Base-by-base conservation (phyloP, 1,140 invertebrate genomes). In the Ostrea edulis region DNA sequence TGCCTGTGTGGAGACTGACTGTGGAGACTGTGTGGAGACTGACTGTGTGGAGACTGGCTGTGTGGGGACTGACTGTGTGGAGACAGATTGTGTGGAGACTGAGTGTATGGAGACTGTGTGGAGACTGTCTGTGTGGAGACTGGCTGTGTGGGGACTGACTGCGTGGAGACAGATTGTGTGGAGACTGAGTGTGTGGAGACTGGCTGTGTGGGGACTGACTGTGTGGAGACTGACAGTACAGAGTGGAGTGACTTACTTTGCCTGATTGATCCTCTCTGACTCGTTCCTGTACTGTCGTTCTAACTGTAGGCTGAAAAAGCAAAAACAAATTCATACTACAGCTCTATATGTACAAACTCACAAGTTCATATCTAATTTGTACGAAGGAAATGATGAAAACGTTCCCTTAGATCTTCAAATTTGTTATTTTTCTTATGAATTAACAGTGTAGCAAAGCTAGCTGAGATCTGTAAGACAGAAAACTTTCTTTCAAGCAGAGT, bases 241-340 rank as follows among this genome's bases (percentile, higher is more conserved):
- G 14, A 62, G 58, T 3, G 12, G 22, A 8, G 14, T 14, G 8
- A 25, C 92, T 87, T 91, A 93, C 93, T 86, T 91, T 7, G 93
- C 92, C 83, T 92, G 85, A 84, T 92, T 90, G 52, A 93, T 92
- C 86, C 91, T 92, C 62, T 93, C 92, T 51, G 88, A 82, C 86
- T 93, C 93, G 62, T 71, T 91, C 53, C 89, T 84, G 84, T 91
- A 92, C 22, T 90, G 86, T 51, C 77, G 84, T 77, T 92, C 92
- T 35, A 93, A 58, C 84, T 93, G 91, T 25, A 91, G 86, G 83
- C 92, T 93, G 86, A 58, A 92, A 92, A 58, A n/a, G n/a, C n/a
- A n/a, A n/a, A 52, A 88, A 82, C 84, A 84, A 86, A 89, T 29
- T 20, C 12, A 35, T 8, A 35, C 5, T 29, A 4, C 14, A 11